Percentiles rank a stretch among this genome's conserved stretches.
phyloP scores from a whole-genome alignment of 2,113 vertebrate genomes.

The Scopus umbretta region DNA sequence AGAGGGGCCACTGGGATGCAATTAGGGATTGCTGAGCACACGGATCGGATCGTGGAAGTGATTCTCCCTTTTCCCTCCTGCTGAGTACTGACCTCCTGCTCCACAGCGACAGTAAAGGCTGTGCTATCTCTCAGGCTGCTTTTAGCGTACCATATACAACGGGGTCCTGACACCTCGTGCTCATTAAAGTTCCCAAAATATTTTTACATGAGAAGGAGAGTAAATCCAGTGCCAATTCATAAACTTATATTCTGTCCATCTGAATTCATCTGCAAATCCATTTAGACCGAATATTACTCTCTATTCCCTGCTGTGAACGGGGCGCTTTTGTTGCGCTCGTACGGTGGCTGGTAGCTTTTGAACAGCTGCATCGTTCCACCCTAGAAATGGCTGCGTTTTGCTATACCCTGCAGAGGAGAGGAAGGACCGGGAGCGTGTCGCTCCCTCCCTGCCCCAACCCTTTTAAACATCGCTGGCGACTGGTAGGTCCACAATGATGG shows the following conservation, averaged over 20 bases:
- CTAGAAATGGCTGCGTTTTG: neutral
- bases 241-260: neutral
- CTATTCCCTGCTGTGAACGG: neutral
- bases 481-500: neutral
- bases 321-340: neutral
- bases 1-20: neutral
- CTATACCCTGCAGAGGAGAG: neutral
- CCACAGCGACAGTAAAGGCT: neutral
- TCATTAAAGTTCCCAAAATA: neutral
- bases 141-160: neutral
- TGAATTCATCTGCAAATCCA: neutral
- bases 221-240: neutral
- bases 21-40: neutral
- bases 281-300: neutral
- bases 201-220: neutral
- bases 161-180: neutral
- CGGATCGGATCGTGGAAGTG: fast-evolving
- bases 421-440: neutral
- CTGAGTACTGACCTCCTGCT: neutral
- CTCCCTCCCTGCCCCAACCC: neutral
- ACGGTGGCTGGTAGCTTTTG: neutral
- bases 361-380: neutral
- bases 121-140: neutral
- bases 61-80: neutral
- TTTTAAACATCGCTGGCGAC: neutral